A percentile compares a stretch with the other conserved stretches of the same genome.
Evolutionary conservation across 2,888 invertebrate species (phyloP).

Genomic region (Therioaphis trifolii): DNA sequence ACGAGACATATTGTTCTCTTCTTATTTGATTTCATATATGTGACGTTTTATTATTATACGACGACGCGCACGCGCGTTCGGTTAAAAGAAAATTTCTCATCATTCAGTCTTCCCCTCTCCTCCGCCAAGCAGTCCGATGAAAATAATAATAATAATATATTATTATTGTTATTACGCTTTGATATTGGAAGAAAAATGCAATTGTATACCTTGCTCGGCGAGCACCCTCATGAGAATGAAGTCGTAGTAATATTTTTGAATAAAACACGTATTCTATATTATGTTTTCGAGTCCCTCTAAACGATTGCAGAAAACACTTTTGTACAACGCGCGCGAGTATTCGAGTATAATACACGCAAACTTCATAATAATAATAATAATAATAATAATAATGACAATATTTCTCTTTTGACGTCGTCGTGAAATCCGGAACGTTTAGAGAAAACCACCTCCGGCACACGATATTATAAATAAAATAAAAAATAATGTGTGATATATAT

Average conservation of each 20-base stretch:
- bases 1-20: constrained; percentile 43
- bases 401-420: background rate
- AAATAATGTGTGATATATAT: too few relatives aligned
- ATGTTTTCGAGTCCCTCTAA: background rate
- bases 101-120: constrained; percentile 15
- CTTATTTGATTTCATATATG: constrained; percentile 48
- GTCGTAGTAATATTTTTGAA: constrained; percentile 30
- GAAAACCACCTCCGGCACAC: too few relatives aligned
- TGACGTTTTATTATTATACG: constrained; percentile 51
- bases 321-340: too few relatives aligned
- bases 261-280: background rate
- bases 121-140: background rate
- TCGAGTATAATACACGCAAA: too few relatives aligned
- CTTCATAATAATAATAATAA: too few relatives aligned
- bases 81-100: constrained; percentile 49
- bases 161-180: background rate
- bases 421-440: background rate
- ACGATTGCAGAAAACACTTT: constrained; percentile 12
- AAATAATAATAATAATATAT: constrained; percentile 48
- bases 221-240: background rate
- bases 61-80: constrained; percentile 20
- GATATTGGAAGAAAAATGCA: constrained; percentile 46
- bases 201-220: constrained; percentile 12
- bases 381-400: too few relatives aligned
- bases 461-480: too few relatives aligned